Base-by-base conservation (phyloP, 2,888 invertebrate genomes). In the Netelia fuscicornis region DNA sequence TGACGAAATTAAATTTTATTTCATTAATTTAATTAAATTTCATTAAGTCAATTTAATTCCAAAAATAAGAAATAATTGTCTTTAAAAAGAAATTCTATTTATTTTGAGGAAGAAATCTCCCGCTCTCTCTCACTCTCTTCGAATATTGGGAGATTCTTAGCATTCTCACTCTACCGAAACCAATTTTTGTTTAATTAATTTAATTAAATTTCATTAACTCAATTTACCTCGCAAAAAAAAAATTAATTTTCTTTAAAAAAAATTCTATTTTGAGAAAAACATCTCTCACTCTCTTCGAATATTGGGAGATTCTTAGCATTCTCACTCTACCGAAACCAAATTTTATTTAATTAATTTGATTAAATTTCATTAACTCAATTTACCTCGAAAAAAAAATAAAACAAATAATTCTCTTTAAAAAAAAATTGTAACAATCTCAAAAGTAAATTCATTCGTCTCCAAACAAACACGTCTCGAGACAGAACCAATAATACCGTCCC, bases 161-260 rank as follows among this genome's bases (percentile, higher is more conserved):
- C 2, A 56, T 17, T 56, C 20, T 8, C 5, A 13, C 17, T 1
- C 17, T 1, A 20, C 6, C 1, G 25, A 9, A 62, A 13, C 2
- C 2, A 1, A 11, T 1, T 62, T 25, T 25, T 17, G 13, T 62
- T 25, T 56, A 3, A 5, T 56, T 20, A 17, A 56, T 30, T 30
- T 5, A 5, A 56, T 8, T 62, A 62, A 62, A 62, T 62, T 62
- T 62, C 5, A 68, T 68, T 56, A 56, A 25, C 2, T 25, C 25
- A 25, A 25, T 25, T 25, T 25, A 25, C 0, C 2, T 0, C 25
- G 25, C 1, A 2, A 25, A 25, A 25, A 2, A 25, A 25, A 2
- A 25, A 25, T 2, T 25, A 25, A 25, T 25, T 25, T 25, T 25
- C 25, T 25, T 25, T 2, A 25, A 25, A 25, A 25, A 17, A 17